A percentile compares a stretch with the other conserved stretches of the same genome.
phyloP scores from a whole-genome alignment of 2,113 vertebrate genomes.

The Laterallus jamaicensis region DNA sequence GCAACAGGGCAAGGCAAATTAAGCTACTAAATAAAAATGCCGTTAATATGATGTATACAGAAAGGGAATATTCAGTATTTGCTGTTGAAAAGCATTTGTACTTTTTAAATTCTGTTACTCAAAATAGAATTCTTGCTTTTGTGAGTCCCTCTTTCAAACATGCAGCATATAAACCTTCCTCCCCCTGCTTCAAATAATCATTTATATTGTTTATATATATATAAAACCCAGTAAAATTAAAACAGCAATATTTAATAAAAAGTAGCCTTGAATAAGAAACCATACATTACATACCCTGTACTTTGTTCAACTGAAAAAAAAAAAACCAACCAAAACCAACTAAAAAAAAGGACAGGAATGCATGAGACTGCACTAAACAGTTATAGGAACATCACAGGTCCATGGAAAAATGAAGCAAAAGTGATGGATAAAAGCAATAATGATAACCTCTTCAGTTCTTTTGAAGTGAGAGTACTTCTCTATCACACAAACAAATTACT shows the following conservation, averaged over 20 bases:
- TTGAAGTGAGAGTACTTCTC: background rate
- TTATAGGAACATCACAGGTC: background rate
- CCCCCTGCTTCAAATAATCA: background rate
- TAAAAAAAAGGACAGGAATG: background rate
- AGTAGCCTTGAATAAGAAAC: background rate
- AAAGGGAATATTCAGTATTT: conserved; percentile 11
- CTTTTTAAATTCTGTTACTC: background rate
- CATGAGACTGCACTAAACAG: background rate
- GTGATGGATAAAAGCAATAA: background rate
- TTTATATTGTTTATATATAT: background rate
- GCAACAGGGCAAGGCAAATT: background rate
- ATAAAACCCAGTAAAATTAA: background rate
- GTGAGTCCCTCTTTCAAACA: background rate
- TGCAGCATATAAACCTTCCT: background rate
- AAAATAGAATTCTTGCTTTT: background rate
- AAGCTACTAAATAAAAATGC: background rate
- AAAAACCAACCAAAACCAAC: background rate
- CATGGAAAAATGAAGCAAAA: background rate
- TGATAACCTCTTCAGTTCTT: background rate
- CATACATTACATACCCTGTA: background rate
- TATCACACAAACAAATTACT: background rate
- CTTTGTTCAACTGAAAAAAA: background rate
- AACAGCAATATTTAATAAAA: conserved; percentile 2
- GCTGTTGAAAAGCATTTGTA: background rate
- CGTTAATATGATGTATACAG: background rate